Conservation (phyloP, 2,888 invertebrate genomes). For the Neocrepidodera transversa region DNA sequence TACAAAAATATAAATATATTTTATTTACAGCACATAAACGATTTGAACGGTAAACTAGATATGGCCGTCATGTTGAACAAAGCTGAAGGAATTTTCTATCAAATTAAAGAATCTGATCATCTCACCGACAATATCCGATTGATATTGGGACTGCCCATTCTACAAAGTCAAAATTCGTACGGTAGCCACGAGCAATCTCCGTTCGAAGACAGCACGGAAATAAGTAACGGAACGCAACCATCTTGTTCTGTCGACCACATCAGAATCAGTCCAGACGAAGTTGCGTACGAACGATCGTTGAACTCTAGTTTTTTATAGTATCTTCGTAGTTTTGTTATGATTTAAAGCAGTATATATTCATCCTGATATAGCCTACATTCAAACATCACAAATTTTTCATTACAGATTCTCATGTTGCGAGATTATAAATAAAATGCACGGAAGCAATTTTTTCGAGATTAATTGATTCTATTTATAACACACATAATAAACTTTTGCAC, state of each 20-base stretch:
- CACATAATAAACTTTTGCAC: too few species aligned
- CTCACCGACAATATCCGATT: conserved; percentile 75
- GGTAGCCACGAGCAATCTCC: conserved; percentile 47
- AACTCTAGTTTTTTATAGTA: conserved; percentile 64
- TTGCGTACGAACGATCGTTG: conserved; percentile 67
- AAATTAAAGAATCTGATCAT: conserved; percentile 76
- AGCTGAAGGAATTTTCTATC: conserved; percentile 92
- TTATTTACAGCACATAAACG: conserved; percentile 88
- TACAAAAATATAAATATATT: too few species aligned
- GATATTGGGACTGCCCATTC: conserved; percentile 70
- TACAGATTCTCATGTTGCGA: too few species aligned
- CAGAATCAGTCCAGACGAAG: conserved; percentile 62
- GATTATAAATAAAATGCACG: too few species aligned
- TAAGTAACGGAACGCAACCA: conserved; percentile 48
- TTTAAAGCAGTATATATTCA: too few species aligned
- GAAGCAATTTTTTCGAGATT: too few species aligned
- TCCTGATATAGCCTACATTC: too few species aligned
- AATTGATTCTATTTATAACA: too few species aligned
- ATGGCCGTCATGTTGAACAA: conserved; percentile 80
- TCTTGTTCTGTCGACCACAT: conserved; percentile 46
- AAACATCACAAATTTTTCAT: too few species aligned
- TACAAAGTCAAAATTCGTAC: conserved; percentile 32
- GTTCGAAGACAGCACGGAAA: conserved; percentile 43
- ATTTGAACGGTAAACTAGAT: conserved; percentile 86
- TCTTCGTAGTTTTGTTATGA: not conserved